A percentile compares a stretch with the other conserved stretches of the same genome.
Evolutionary conservation across 2,797 vertebrate genomes (phyloP).

Genomic region (Falco naumanni): DNA sequence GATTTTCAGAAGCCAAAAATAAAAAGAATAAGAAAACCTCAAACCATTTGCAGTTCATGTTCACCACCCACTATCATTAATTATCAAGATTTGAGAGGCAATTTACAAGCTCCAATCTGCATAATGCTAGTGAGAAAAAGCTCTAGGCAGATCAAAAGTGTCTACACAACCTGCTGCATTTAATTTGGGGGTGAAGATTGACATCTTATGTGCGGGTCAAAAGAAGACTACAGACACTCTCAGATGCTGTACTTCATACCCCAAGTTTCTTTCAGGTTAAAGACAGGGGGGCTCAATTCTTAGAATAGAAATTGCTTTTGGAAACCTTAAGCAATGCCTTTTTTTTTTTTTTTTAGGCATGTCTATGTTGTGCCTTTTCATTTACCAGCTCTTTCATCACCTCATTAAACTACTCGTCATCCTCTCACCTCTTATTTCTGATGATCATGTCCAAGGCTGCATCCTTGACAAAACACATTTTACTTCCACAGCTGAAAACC

Average conservation of each 20-base stretch:
- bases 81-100: constrained; percentile 62
- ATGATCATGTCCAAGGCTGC: rapidly evolving
- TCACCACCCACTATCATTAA: constrained; percentile 60
- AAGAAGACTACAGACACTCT: not conserved
- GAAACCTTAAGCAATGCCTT: not conserved
- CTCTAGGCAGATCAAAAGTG: constrained; percentile 54
- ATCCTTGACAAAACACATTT: not conserved
- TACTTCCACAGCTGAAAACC: not conserved
- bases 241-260: not conserved
- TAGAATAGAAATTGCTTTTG: not conserved
- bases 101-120: constrained; percentile 50
- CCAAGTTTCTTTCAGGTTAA: not conserved
- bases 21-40: constrained; percentile 35
- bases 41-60: constrained; percentile 33
- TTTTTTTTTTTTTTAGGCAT: not conserved
- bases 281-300: not conserved
- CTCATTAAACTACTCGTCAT: not conserved
- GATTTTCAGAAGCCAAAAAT: constrained; percentile 44
- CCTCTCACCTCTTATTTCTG: not conserved
- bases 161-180: not conserved
- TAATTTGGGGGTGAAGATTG: not conserved
- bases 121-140: constrained; percentile 33
- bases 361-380: not conserved
- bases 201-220: not conserved
- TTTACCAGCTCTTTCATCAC: not conserved